Percentiles rank a stretch among this genome's conserved stretches.
phyloP scores from a whole-genome alignment of 2,888 invertebrate genomes.

The Drosophila parthenogenetica region DNA sequence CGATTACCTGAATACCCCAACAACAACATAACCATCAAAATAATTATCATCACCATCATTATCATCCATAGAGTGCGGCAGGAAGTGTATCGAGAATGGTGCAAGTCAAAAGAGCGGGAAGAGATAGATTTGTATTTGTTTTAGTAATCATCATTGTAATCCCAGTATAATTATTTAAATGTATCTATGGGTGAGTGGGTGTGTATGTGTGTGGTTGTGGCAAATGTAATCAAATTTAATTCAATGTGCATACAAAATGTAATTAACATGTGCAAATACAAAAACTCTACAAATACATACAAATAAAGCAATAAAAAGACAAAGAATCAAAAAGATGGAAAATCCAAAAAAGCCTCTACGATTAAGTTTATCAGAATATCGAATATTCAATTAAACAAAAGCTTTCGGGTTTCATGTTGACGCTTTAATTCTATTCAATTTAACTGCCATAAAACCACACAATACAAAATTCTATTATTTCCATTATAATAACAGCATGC shows the following conservation, averaged over 20 bases:
- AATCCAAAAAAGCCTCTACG: conserved; percentile 4
- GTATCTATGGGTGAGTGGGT: conserved; percentile 16
- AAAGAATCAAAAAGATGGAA: conserved; percentile 3
- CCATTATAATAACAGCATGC: conserved; percentile 23
- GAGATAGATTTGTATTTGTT: conserved; percentile 43
- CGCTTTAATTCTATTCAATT: neutral
- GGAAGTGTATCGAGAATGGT: conserved; percentile 20
- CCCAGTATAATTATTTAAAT: conserved; percentile 28
- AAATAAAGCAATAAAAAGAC: conserved; percentile 17
- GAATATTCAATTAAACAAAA: conserved; percentile 21
- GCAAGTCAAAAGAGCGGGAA: conserved; percentile 18
- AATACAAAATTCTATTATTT: conserved; percentile 4
- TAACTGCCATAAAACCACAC: conserved; percentile 11
- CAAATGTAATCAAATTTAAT: conserved; percentile 47
- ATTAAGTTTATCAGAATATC: conserved; percentile 10
- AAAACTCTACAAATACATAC: conserved; percentile 29
- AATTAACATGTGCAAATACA: conserved; percentile 45
- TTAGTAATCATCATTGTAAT: conserved; percentile 40
- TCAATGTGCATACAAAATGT: conserved; percentile 57
- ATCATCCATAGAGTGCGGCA: conserved; percentile 30
- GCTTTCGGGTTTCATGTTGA: neutral
- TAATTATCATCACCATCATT: conserved; percentile 15
- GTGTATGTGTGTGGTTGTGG: conserved; percentile 15
- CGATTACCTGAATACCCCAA: conserved; percentile 87
- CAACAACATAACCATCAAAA: conserved; percentile 1